Base-by-base conservation (phyloP, 2,797 vertebrate species). In the Meda fulgida region DNA sequence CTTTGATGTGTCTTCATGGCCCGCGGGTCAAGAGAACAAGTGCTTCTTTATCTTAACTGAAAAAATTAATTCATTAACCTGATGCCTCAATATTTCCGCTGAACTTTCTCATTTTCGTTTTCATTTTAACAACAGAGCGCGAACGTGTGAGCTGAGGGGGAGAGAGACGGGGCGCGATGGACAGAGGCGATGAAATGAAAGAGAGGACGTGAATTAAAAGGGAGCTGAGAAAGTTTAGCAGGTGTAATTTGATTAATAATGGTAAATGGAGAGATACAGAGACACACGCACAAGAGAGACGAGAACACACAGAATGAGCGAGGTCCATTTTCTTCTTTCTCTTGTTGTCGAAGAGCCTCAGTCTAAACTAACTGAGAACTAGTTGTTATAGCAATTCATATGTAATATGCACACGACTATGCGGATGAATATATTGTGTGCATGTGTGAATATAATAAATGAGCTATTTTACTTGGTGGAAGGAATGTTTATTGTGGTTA, bases 41-140 rank as follows among this genome's bases (percentile, higher is more conserved):
- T 91, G 92, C 84, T 90, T 83, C 93, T 94, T 95, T 94, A 95
- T 95, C 95, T 95, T 94, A 95, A 96, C 95, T 94, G 93, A 95
- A 95, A 96, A 95, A 94, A 94, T 92, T 87, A 94, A 95, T 95
- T 95, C 93, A 95, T 95, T 96, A 96, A 96, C 94, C 93, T 94
- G 94, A 95, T 92, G 92, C 92, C 90, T 93, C 92, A 87, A 87
- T 92, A 92, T 92, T 91, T 91, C 88, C 91, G 90, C 89, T 91
- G 90, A 92, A 92, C 91, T 92, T 90, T 89, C 84, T 86, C 3
- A 29, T 80, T 88, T 88, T 87, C 85, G 80, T 80, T 90, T 78
- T 67, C 31, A 79, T 85, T 84, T 40, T 80, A 75, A 84, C 80
- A 78, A 82, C 67, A 70, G n/a, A 75, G 65, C 4, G 3, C n/a